phyloP scores from a whole-genome alignment of 2,888 invertebrate species.

The Junonia oenone region DNA sequence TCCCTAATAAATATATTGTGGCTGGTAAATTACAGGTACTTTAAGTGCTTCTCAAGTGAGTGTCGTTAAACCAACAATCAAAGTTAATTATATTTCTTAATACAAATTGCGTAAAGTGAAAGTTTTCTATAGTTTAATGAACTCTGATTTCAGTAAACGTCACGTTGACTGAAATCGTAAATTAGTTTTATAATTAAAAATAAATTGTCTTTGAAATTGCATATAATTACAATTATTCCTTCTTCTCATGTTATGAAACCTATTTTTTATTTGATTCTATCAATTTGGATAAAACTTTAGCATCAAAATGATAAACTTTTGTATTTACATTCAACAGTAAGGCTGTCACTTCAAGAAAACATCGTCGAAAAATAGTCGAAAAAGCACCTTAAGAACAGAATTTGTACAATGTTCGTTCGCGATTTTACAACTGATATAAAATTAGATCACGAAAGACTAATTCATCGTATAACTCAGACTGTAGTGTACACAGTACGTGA shows the following conservation, averaged over 20 bases:
- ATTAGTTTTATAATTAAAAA: too few species aligned
- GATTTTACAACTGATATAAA: slow-evolving; percentile 29
- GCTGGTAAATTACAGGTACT: neutral
- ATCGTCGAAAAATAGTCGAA: too few species aligned
- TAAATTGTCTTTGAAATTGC: too few species aligned
- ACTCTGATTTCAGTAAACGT: too few species aligned
- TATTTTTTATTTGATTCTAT: too few species aligned
- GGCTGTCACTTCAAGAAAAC: neutral
- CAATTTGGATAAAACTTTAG: too few species aligned
- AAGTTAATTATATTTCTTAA: neutral
- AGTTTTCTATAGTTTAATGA: too few species aligned
- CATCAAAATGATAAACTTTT: too few species aligned
- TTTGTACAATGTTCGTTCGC: slow-evolving; percentile 16
- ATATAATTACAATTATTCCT: too few species aligned
- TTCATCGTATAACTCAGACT: slow-evolving; percentile 30
- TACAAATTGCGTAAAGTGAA: neutral
- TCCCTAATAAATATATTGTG: neutral
- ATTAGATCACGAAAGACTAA: slow-evolving; percentile 33
- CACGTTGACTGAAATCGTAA: too few species aligned
- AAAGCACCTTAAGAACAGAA: slow-evolving; percentile 1
- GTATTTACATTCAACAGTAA: too few species aligned
- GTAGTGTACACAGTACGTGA: slow-evolving; percentile 35
- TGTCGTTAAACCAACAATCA: neutral
- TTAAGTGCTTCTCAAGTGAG: neutral
- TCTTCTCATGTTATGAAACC: too few species aligned